Base-by-base conservation (phyloP, 2,797 vertebrate species). In the Lemur catta region DNA sequence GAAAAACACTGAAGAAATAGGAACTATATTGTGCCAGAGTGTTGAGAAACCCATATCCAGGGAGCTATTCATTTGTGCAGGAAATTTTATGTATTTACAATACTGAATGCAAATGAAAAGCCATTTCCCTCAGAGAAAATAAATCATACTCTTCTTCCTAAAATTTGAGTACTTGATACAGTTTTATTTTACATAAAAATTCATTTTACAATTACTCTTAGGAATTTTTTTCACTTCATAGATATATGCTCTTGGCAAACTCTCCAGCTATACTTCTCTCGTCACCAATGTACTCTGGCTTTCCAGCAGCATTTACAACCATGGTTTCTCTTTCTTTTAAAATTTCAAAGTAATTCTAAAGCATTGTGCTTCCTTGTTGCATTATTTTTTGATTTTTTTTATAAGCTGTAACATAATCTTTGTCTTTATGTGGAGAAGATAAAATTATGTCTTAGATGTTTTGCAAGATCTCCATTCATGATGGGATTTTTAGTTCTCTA, bases 141-240 rank as follows among this genome's bases (percentile, higher is more conserved):
- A 72, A 55, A 61, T 92, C 59, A 84, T 10, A 85, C 35, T 67
- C 46, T 75, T 85, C 63, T 81, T 76, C 46, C 50, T 75, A 85
- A 59, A 65, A 63, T 86, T 50, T 71, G 43, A 86, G n/a, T 46
- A 24, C 26, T 55, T 82, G 61, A 89, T 78, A 18, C 82, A 4
- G 14, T 63, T 88, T 75, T 91, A 76, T 74, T 89, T 96, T 82
- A 94, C 48, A 90, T 79, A 61, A 78, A 84, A 89, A 79, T 75
- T 63, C 20, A 95, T 78, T 82, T 91, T 79, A n/a, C 82, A 94
- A 91, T 91, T 78, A 95, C 65, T 88, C 30, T 43, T 74, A 75
- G 55, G 79, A 63, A 61, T 52, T 84, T 88, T 59, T 50, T 88
- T 69, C n/a, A 59, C 86, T 71, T 71, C 74, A 12, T 41, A 41